phyloP scores from a whole-genome alignment of 2,797 vertebrate species.

The Gymnoscopelus braueri region DNA sequence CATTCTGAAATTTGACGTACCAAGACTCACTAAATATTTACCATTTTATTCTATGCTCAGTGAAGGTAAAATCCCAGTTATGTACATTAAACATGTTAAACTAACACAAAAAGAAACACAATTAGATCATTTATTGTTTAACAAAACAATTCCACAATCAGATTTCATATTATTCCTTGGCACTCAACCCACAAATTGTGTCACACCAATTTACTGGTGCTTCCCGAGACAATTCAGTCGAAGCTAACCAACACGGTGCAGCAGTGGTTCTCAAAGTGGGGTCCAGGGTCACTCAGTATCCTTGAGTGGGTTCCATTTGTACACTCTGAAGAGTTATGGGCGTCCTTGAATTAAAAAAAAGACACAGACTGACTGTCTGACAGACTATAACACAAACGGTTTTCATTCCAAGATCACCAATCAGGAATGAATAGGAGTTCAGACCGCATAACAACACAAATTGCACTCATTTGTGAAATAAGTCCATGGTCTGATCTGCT shows the following conservation, averaged over 20 bases:
- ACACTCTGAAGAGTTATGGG: slow-evolving; percentile 18
- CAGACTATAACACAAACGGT: too few species aligned
- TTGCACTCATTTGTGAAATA: slow-evolving; percentile 57
- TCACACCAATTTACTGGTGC: slow-evolving; percentile 55
- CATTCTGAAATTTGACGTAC: background rate
- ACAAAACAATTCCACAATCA: slow-evolving; percentile 61
- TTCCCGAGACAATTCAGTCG: slow-evolving; percentile 23
- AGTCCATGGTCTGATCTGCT: slow-evolving; percentile 5
- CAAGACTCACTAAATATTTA: background rate
- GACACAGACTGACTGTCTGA: too few species aligned
- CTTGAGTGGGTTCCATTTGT: slow-evolving; percentile 27
- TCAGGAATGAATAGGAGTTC: background rate
- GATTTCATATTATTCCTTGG: slow-evolving; percentile 37
- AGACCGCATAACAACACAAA: slow-evolving; percentile 29
- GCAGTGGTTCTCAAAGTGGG: too few species aligned
- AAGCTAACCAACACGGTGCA: slow-evolving; percentile 15
- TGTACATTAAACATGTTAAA: slow-evolving; percentile 19
- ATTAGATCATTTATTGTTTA: slow-evolving; percentile 71
- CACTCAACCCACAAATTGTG: slow-evolving; percentile 38
- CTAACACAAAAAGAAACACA: slow-evolving; percentile 24
- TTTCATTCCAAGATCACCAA: too few species aligned
- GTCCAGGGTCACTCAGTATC: too few species aligned
- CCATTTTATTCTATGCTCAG: background rate
- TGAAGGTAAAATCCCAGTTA: background rate
- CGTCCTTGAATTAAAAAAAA: too few species aligned